Percentiles rank a stretch among this genome's conserved stretches.
phyloP scores from a whole-genome alignment of 1,140 invertebrate species.

The Danaus melanippus region DNA sequence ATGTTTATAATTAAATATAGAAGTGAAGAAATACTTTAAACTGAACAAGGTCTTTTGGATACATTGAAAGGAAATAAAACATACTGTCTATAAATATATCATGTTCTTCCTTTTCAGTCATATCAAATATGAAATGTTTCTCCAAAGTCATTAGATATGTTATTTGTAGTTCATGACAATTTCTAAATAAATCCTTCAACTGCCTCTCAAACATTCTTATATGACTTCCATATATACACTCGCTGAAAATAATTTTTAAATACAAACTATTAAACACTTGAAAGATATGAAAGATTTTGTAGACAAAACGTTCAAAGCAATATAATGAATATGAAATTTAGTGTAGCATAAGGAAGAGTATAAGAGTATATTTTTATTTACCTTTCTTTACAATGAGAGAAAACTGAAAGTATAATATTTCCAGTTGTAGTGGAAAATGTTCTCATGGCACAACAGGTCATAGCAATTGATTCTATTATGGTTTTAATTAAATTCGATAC shows the following conservation, averaged over 20 bases:
- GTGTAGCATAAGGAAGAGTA: background rate
- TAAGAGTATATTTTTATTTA: slow-evolving; percentile 18
- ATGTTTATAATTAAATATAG: too few species aligned
- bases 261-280: background rate
- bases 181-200: slow-evolving; percentile 48
- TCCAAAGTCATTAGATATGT: slow-evolving; percentile 51
- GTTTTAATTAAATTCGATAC: slow-evolving; percentile 38
- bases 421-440: slow-evolving; percentile 38
- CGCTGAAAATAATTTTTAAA: slow-evolving; percentile 34
- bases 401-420: slow-evolving; percentile 44
- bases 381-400: slow-evolving; percentile 56
- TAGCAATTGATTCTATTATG: slow-evolving; percentile 28
- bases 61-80: background rate
- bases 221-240: slow-evolving; percentile 39
- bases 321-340: background rate
- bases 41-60: too few species aligned
- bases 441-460: slow-evolving; percentile 37
- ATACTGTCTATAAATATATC: slow-evolving; percentile 46
- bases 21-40: too few species aligned
- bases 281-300: too few species aligned
- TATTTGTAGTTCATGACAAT: slow-evolving; percentile 52
- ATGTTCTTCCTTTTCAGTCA: slow-evolving; percentile 38
- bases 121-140: slow-evolving; percentile 50
- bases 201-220: slow-evolving; percentile 37
- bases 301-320: background rate